Conservation (phyloP, 2,113 vertebrate genomes). For the Oceanites oceanicus region DNA sequence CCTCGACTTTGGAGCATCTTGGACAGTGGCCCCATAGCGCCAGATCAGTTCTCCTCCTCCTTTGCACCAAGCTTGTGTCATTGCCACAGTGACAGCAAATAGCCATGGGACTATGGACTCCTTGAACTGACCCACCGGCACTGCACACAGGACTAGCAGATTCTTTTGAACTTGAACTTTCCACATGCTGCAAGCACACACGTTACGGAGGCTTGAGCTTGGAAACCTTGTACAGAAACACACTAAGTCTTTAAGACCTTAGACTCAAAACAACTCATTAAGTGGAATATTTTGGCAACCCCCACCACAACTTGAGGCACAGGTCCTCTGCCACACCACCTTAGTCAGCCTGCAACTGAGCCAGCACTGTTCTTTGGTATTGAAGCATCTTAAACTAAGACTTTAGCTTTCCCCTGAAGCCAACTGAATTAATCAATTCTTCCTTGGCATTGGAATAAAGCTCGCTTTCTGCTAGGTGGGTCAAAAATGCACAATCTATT, state of each 20-base stretch:
- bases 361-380: not conserved
- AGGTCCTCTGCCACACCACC: not conserved
- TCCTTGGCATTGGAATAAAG: constrained; percentile 7
- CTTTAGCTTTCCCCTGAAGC: not conserved
- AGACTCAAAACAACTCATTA: not conserved
- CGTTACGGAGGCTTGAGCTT: not conserved
- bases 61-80: not conserved
- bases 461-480: constrained; percentile 53
- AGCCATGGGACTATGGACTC: rapidly evolving
- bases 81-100: not conserved
- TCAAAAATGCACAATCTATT: constrained; percentile 44
- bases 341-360: not conserved
- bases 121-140: too few species aligned
- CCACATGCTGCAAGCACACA: not conserved
- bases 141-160: not conserved
- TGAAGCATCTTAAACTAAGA: not conserved
- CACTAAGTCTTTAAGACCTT: not conserved
- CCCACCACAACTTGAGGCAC: not conserved
- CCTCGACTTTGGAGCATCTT: not conserved
- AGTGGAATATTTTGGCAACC: not conserved
- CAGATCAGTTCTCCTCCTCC: not conserved
- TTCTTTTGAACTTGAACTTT: not conserved
- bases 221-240: not conserved
- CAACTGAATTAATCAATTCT: constrained; percentile 33
- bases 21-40: not conserved